Conservation (phyloP, 1,140 invertebrate species). For the Camponotus pennsylvanicus region DNA sequence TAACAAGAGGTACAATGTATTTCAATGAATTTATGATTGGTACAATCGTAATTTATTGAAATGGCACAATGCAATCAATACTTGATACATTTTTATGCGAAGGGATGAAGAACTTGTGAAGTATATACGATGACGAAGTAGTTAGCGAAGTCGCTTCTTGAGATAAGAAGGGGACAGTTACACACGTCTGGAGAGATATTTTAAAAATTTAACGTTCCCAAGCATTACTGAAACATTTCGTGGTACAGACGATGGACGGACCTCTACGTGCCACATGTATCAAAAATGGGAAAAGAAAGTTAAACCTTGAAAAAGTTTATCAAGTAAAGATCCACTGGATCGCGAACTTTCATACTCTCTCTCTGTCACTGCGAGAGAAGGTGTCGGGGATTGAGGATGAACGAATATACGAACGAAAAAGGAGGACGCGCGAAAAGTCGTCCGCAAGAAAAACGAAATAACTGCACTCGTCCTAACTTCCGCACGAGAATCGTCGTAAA, state of each 20-base stretch:
- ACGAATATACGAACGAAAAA: not conserved
- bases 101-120: not conserved
- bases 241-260: constrained; percentile 9
- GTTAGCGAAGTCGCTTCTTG: not conserved
- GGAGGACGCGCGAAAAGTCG: constrained; percentile 36
- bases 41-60: not conserved
- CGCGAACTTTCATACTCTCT: constrained; percentile 38
- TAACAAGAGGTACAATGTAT: not conserved
- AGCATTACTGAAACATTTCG: constrained; percentile 42
- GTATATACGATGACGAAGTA: no score
- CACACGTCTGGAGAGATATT: not conserved
- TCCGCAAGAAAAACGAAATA: constrained; percentile 65
- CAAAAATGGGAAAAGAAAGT: constrained; percentile 46
- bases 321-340: constrained; percentile 41
- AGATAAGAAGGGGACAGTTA: constrained; percentile 3
- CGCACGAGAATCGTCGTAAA: constrained; percentile 52
- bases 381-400: constrained; percentile 32
- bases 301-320: constrained; percentile 62
- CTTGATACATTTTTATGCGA: not conserved
- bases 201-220: constrained; percentile 48
- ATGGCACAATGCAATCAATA: not conserved
- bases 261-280: not conserved
- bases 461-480: constrained; percentile 57
- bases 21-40: not conserved
- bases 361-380: constrained; percentile 2